Evolutionary conservation across 2,888 invertebrate genomes (phyloP), one percentile per base, ranked within the genome.

Genomic region (Epinotia ramella): DNA sequence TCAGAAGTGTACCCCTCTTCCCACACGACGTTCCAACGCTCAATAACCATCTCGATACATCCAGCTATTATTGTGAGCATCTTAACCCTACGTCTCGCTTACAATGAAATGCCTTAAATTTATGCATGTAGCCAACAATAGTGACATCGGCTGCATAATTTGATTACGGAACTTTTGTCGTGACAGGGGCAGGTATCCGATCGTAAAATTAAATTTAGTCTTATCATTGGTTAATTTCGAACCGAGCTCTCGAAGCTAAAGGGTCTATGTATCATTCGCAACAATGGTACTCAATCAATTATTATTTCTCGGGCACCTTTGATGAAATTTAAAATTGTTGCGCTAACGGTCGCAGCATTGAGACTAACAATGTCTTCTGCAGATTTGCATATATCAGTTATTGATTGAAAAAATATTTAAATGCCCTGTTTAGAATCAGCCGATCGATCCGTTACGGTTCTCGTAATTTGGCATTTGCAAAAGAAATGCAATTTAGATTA

Each of bases 351-450:
- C 89, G 90, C 82, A 78, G 85, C 87, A 90, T 94, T 94, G 93
- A 84, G 86, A 80, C 87, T 86, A 86, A 88, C 87, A 88, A 90
- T 88, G 87, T 89, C 86, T 89, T 88, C 88, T 87, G 83, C 84
- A 76, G 78, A 92, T 93, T 93, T 94, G 93, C 94, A 94, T 94
- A 92, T 89, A 91, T 92, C 91, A 89, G 90, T 93, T 93, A 94
- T 94, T 94, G 94, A 94, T 94, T 93, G 93, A 90, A 92, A 93
- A 91, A 92, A 93, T 92, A 94, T 94, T 94, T 86, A 93, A 94
- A 94, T 93, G 79, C 78, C 86, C 84, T 87, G 89, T 91, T 92
- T 90, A 87, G 84, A 89, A 83, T 86, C 86, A 86, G 83, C 91
- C 91, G 85, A 91, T 92, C 88, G 89, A 90, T 93, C 89, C 92